These are phyloP conservation scores for Drosophila tripunctata DNA, from an alignment of 2,888 invertebrate species.

Conservation along the genomic window DNA sequence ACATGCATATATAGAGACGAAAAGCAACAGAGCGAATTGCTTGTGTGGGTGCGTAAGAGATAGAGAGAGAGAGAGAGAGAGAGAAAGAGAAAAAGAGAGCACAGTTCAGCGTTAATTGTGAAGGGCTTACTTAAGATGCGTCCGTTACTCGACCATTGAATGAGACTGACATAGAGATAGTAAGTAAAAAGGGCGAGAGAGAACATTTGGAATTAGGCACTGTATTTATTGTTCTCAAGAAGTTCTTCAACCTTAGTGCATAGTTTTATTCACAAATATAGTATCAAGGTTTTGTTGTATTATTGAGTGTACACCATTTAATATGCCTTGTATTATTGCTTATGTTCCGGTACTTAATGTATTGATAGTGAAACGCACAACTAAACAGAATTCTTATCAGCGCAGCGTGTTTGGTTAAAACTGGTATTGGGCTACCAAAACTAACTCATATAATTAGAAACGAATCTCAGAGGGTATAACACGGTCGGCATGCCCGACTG, in stretches of 20 bases:
- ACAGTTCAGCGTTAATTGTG: constrained; percentile 1
- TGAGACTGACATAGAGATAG: not conserved
- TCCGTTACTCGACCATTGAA: constrained; percentile 33
- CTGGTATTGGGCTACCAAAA: constrained; percentile 65
- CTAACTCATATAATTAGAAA: no score
- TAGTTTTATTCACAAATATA: no score
- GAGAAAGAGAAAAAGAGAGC: constrained; percentile 21
- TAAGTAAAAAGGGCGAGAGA: no score
- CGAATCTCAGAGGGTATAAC: no score
- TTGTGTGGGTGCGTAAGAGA: not conserved
- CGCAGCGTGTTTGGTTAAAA: constrained; percentile 60
- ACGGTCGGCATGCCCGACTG: no score
- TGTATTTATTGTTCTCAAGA: no score
- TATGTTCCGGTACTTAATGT: constrained; percentile 15
- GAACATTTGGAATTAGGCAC: no score
- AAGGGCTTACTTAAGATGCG: constrained; percentile 18
- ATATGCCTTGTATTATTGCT: not conserved
- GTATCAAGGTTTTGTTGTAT: not conserved
- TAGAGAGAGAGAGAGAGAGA: not conserved
- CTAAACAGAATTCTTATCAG: constrained; percentile 53
- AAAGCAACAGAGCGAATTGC: not conserved
- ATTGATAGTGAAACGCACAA: constrained; percentile 22
- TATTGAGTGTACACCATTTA: not conserved
- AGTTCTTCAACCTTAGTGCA: no score
- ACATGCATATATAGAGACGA: not conserved